phyloP scores from a whole-genome alignment of 53 echinoderm and acorn worm genomes.

The Actinopyga echinites region DNA sequence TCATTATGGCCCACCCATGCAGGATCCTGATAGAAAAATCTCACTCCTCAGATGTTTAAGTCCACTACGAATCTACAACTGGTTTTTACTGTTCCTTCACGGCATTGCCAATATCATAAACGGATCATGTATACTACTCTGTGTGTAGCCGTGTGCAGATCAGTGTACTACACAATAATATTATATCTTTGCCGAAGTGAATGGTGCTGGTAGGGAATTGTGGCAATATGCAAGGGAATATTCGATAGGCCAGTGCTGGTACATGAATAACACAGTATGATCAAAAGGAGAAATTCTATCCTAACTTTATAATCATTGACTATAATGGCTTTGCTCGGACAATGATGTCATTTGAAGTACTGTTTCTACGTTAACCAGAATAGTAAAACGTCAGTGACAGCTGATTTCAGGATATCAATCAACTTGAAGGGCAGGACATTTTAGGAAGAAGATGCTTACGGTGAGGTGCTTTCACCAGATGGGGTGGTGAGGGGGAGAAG shows the following conservation, averaged over 20 bases:
- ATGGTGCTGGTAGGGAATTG: no score
- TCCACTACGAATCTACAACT: no score
- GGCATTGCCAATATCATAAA: not conserved
- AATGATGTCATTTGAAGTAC: constrained; percentile 1
- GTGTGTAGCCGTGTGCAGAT: no score
- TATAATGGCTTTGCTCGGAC: not conserved
- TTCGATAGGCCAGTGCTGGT: not conserved
- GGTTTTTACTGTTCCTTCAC: not conserved
- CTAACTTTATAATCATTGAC: not conserved
- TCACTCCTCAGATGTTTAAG: no score
- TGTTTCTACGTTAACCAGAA: not conserved
- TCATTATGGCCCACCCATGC: constrained; percentile 2
- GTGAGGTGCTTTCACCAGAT: no score
- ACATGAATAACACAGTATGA: not conserved
- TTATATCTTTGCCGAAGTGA: no score
- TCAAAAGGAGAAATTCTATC: not conserved
- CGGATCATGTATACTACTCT: no score
- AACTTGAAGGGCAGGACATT: not conserved
- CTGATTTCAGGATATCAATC: not conserved
- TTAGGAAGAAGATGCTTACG: no score
- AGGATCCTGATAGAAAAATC: no score
- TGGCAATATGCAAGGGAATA: not conserved
- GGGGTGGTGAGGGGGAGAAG: no score
- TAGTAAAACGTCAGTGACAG: not conserved
- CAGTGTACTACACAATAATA: no score